Evolutionary conservation across 2,113 vertebrate species (phyloP).

Genomic region (Megaceryle torquata): DNA sequence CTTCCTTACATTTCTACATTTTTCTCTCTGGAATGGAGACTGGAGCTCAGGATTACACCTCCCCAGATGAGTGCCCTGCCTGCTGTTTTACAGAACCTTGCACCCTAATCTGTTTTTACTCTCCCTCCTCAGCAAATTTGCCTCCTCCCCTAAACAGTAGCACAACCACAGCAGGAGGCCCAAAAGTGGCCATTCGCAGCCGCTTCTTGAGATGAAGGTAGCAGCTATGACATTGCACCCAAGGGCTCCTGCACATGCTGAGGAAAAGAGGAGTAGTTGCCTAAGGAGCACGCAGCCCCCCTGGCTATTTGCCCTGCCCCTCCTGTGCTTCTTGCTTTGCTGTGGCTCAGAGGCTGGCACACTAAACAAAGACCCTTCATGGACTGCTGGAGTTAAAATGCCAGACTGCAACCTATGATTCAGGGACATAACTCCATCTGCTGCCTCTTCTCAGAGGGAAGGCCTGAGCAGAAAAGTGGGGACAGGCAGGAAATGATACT

Average conservation of each 20-base stretch:
- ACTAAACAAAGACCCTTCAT: not conserved
- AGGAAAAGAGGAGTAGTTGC: not conserved
- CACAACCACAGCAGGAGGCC: not conserved
- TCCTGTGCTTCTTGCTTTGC: not conserved
- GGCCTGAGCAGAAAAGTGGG: not conserved
- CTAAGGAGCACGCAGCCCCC: not conserved
- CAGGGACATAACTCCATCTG: not conserved
- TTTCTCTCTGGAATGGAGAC: not conserved
- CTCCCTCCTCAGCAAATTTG: not conserved
- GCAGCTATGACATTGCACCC: fast-evolving
- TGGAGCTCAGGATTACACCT: not conserved
- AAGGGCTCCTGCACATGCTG: fast-evolving
- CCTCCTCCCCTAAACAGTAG: fast-evolving
- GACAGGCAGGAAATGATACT: not conserved
- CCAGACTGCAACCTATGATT: not conserved
- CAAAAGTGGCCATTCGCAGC: not conserved
- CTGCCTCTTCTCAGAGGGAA: not conserved
- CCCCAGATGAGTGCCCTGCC: not conserved
- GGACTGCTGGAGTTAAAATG: not conserved
- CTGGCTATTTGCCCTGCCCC: not conserved
- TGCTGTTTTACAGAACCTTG: not conserved
- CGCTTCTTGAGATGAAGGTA: not conserved
- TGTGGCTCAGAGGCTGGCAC: not conserved
- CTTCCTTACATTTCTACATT: not conserved
- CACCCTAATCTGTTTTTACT: not conserved